phyloP scores from a whole-genome alignment of 1,140 invertebrate genomes.

The Galendromus occidentalis region DNA sequence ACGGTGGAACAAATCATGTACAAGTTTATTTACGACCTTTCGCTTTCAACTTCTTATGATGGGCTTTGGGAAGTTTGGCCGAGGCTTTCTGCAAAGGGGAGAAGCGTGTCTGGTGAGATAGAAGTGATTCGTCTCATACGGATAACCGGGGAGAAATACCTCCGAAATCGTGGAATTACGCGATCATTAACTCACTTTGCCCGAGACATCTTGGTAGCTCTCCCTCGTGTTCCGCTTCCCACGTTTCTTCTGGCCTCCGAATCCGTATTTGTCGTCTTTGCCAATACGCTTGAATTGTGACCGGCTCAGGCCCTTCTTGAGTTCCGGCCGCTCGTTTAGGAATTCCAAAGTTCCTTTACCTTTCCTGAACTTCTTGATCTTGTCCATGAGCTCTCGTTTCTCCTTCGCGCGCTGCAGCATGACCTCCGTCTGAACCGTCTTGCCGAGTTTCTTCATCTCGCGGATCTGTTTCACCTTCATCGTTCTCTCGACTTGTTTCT shows the following conservation, averaged over 20 bases:
- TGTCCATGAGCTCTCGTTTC: conserved; percentile 26
- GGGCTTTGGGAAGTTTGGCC: neutral
- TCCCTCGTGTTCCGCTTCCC: conserved; percentile 67
- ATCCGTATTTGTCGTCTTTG: conserved; percentile 77
- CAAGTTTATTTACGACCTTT: neutral
- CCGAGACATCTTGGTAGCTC: conserved; percentile 30
- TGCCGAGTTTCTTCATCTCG: conserved; percentile 74
- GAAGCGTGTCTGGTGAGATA: neutral
- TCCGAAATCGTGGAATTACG: too few relatives aligned
- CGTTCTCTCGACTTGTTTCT: conserved; percentile 54
- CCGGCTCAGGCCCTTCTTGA: neutral
- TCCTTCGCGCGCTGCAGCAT: conserved; percentile 45
- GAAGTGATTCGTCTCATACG: too few relatives aligned
- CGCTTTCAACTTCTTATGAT: neutral
- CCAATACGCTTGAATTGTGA: conserved; percentile 30
- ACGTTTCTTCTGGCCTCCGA: conserved; percentile 82
- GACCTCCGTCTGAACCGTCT: conserved; percentile 59
- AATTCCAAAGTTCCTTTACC: conserved; percentile 22
- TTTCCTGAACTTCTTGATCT: conserved; percentile 35
- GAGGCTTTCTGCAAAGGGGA: neutral
- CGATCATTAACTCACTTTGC: conserved; percentile 10
- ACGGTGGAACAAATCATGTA: too few relatives aligned
- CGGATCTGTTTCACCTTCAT: conserved; percentile 74
- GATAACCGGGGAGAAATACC: too few relatives aligned
- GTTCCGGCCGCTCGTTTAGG: neutral